These are phyloP conservation scores for Ommatoiulus sabulosus DNA, from an alignment of 2,888 invertebrate genomes.

Conservation along the genomic window DNA sequence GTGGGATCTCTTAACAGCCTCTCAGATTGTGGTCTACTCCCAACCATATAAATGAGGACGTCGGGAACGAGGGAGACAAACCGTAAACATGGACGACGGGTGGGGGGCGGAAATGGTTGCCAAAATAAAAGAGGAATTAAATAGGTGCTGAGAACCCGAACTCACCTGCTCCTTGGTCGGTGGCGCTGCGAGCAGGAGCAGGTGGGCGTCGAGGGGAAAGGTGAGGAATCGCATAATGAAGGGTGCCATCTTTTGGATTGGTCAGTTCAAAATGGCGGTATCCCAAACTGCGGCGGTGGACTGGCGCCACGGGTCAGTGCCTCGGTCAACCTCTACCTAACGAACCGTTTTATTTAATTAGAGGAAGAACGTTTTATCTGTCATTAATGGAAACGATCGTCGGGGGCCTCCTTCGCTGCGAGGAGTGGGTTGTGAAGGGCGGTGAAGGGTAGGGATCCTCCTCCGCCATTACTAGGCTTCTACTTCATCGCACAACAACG, in stretches of 20 bases:
- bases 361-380: slow-evolving; percentile 57
- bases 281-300: too few species aligned
- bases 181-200: background rate
- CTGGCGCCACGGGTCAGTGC: slow-evolving; percentile 32
- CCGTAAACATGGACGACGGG: background rate
- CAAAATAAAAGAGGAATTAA: slow-evolving; percentile 17
- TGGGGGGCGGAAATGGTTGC: slow-evolving; percentile 3
- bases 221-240: background rate
- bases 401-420: background rate
- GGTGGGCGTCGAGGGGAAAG: slow-evolving; percentile 28
- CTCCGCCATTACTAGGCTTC: background rate
- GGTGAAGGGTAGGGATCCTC: slow-evolving; percentile 25
- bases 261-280: background rate
- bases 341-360: slow-evolving; percentile 58
- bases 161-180: background rate
- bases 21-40: slow-evolving; percentile 14
- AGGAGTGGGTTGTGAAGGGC: background rate
- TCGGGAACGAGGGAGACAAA: background rate
- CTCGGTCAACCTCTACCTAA: slow-evolving; percentile 50
- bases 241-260: background rate
- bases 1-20: background rate
- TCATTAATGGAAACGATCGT: slow-evolving; percentile 53
- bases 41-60: slow-evolving; percentile 19
- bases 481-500: slow-evolving; percentile 12
- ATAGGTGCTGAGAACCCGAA: background rate